A percentile compares a stretch with the other conserved stretches of the same genome.
phyloP scores from a whole-genome alignment of 1,140 invertebrate genomes.

The Drosophila littoralis region DNA sequence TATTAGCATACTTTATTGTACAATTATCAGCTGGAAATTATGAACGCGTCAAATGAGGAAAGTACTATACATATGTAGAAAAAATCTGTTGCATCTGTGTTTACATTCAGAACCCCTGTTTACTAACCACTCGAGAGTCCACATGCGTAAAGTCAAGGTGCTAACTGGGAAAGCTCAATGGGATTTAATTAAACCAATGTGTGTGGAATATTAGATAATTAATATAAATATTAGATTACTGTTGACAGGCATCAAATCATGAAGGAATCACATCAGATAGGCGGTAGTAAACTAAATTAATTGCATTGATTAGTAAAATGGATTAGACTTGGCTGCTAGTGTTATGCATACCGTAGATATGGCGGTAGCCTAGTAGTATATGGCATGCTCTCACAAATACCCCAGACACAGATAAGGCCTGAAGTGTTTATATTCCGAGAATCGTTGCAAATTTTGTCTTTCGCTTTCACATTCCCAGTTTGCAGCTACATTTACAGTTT shows the following conservation, averaged over 20 bases:
- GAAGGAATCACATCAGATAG: background rate
- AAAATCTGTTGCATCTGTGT: constrained; percentile 16
- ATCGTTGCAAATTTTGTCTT: background rate
- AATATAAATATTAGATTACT: background rate
- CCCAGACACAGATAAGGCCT: background rate
- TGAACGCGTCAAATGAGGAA: background rate
- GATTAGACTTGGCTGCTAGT: constrained; percentile 1
- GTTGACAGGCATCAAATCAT: constrained; percentile 1
- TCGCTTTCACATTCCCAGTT: too few species aligned
- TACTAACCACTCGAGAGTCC: background rate
- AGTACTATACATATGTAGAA: background rate
- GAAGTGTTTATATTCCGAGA: background rate
- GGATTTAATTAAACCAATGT: constrained; percentile 17
- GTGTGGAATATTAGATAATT: background rate
- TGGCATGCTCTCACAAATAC: background rate
- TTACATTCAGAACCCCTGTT: background rate
- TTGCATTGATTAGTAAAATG: constrained; percentile 1
- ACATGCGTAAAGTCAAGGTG: constrained; percentile 1
- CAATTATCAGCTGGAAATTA: constrained; percentile 54
- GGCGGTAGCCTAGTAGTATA: background rate
- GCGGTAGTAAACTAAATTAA: constrained; percentile 14
- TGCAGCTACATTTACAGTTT: background rate
- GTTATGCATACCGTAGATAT: background rate
- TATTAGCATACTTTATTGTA: constrained; percentile 63
- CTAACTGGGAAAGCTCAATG: background rate